Base-by-base conservation (phyloP, 2,797 vertebrate genomes). In the Saxicola maurus region DNA sequence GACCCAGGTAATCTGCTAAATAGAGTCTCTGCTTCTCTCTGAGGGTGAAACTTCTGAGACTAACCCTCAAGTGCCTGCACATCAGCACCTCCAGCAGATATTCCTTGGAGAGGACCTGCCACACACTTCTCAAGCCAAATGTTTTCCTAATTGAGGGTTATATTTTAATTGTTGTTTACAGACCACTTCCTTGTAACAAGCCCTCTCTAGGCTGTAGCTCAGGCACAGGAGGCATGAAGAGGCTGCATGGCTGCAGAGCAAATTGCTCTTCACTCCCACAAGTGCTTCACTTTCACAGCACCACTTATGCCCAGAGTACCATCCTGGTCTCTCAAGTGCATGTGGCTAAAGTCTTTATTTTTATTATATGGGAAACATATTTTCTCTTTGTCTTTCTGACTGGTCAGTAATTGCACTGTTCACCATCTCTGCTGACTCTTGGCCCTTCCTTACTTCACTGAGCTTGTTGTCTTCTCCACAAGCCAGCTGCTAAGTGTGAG, bases 81-180 rank as follows among this genome's bases (percentile, higher is more conserved):
- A 30, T 71, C 75, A 80, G 61, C 57, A 13, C 61, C 79, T 49
- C 48, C 67, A 65, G 64, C 71, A 89, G 30, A 51, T 31, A 11
- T 1, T 62, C 62, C 61, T 59, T 46, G 73, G 60, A 60, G 49
- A 93, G 77, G 45, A 4, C 17, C 66, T 83, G 55, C 59, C 89
- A 88, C 59, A n/a, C 52, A 10, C 59, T 73, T 73, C 7, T 43
- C 49, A n/a, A 71, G 56, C 74, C 77, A 84, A 71, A 86, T 30
- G 27, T 72, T 86, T 89, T 82, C 53, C 74, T 86, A 38, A 82
- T 88, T 3, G 0, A 15, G 59, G 28, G 61, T 42, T 88, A 24
- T 48, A 93, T 90, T 90, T 82, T 38, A 94, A 89, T 93, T 82
- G 60, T 82, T 94, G 46, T 91, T 95, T 94, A 56, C 80, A 86